Evolutionary conservation across 2,888 invertebrate species (phyloP).

Genomic region (Heliconius charithonia): DNA sequence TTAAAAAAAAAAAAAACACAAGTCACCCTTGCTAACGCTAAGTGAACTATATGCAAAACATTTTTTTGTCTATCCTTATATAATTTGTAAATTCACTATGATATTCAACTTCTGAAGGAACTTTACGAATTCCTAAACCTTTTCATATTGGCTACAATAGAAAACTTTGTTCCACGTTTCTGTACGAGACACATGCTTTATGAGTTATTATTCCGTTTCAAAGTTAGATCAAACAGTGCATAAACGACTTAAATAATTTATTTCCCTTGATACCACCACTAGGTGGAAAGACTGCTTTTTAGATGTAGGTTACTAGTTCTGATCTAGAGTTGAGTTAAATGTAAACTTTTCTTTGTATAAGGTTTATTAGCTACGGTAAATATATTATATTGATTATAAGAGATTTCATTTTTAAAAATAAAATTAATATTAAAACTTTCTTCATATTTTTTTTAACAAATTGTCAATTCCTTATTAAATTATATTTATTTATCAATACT

Average conservation of each 20-base stretch:
- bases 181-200: constrained; percentile 22
- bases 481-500: no score
- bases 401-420: no score
- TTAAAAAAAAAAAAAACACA: no score
- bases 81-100: not conserved
- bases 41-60: no score
- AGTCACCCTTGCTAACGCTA: no score
- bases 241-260: constrained; percentile 7
- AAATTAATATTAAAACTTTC: no score
- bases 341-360: no score
- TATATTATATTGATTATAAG: no score
- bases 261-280: not conserved
- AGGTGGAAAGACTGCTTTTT: not conserved
- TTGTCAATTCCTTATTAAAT: no score
- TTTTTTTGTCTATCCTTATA: no score
- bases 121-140: not conserved
- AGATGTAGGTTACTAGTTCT: not conserved
- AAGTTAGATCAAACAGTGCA: constrained; percentile 29
- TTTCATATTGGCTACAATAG: constrained; percentile 22
- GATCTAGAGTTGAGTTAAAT: not conserved
- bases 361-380: no score
- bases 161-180: constrained; percentile 22
- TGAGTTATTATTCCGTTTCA: constrained; percentile 21
- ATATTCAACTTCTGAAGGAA: not conserved
- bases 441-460: no score